Evolutionary conservation across 2,113 vertebrate genomes (phyloP).

Genomic region (Lonchura striata): DNA sequence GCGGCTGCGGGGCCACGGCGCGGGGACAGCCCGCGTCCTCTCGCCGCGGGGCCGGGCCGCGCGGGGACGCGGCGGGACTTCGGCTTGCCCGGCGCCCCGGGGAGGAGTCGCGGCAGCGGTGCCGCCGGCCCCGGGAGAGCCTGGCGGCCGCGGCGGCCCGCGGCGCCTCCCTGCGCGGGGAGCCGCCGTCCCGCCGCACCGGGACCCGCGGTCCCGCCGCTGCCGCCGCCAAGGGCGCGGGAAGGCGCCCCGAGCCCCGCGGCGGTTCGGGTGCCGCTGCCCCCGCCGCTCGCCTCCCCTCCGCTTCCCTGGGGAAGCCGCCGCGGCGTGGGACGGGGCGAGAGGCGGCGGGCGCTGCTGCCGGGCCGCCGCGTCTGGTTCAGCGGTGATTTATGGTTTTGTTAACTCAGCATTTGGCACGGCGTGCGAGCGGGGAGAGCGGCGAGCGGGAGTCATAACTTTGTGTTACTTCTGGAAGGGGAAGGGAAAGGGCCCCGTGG

Average conservation of each 20-base stretch:
- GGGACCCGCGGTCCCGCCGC: background rate
- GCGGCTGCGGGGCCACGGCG: too few species aligned
- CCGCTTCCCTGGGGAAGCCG: background rate
- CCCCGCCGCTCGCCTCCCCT: background rate
- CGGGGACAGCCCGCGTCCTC: too few species aligned
- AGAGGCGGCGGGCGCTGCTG: background rate
- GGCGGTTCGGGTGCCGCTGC: background rate
- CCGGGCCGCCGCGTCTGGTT: background rate
- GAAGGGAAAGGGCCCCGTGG: background rate
- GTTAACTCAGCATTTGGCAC: constrained; percentile 45
- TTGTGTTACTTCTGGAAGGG: constrained; percentile 4
- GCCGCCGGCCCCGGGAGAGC: too few species aligned
- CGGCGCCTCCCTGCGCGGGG: background rate
- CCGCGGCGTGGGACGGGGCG: background rate
- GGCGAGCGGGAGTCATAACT: background rate
- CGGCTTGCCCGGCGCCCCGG: too few species aligned
- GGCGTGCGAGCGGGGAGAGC: constrained; percentile 3
- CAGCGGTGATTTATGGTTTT: constrained; percentile 4
- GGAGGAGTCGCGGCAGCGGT: too few species aligned
- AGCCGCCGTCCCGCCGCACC: background rate
- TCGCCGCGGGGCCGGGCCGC: too few species aligned
- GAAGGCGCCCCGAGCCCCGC: background rate
- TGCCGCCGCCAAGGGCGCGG: background rate
- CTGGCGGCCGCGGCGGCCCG: too few species aligned
- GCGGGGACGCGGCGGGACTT: too few species aligned